Conservation (phyloP, 2,888 invertebrate species). For the Folsomia candida region DNA sequence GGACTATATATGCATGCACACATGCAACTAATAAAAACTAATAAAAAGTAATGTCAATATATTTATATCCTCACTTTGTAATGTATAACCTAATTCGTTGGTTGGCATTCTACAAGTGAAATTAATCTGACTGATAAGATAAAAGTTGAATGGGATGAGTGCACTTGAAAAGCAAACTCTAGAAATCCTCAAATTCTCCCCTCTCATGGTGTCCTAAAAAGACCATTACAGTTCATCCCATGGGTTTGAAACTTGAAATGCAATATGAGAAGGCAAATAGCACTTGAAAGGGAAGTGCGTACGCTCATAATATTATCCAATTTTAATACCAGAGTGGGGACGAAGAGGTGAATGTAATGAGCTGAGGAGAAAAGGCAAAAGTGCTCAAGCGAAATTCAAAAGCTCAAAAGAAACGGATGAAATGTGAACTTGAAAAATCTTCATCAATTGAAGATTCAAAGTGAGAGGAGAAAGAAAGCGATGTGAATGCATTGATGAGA, state of each 20-base stretch:
- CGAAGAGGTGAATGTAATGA: slow-evolving; percentile 1
- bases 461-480: background rate
- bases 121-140: too few species aligned
- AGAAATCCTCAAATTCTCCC: too few species aligned
- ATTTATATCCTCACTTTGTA: too few species aligned
- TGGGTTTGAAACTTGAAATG: background rate
- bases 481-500: background rate
- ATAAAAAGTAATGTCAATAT: too few species aligned
- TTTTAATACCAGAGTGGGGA: background rate
- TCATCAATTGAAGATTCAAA: background rate
- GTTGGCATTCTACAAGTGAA: too few species aligned
- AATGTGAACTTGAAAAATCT: background rate
- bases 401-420: background rate
- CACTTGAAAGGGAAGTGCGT: background rate
- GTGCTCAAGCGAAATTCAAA: slow-evolving; percentile 1
- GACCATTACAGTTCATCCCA: background rate
- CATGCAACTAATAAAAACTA: too few species aligned
- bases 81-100: too few species aligned
- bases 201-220: too few species aligned
- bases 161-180: too few species aligned
- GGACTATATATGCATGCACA: too few species aligned
- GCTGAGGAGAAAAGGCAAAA: background rate
- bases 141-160: too few species aligned
- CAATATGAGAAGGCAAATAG: background rate
- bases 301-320: background rate